A percentile compares a stretch with the other conserved stretches of the same genome.
phyloP scores from a whole-genome alignment of 53 echinoderm and acorn worm genomes.

The Astropecten irregularis region DNA sequence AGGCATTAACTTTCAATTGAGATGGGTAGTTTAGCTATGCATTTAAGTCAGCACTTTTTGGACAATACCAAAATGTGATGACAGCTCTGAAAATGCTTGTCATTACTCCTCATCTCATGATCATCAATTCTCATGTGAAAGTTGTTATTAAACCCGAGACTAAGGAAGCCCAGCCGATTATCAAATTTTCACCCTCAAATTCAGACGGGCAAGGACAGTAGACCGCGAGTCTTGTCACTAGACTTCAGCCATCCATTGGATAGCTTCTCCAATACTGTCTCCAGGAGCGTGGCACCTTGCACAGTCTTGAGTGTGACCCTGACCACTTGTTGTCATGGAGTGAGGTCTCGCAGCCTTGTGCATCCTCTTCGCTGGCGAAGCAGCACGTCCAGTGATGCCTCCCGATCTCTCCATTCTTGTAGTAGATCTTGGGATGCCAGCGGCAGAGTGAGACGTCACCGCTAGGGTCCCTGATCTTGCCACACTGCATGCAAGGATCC shows the following conservation, averaged over 20 bases:
- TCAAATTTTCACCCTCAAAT: neutral
- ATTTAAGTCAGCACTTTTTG: too few relatives aligned
- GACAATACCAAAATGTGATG: too few relatives aligned
- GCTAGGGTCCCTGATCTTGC: slow-evolving; percentile 87
- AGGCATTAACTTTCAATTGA: too few relatives aligned
- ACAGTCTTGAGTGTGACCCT: slow-evolving; percentile 50
- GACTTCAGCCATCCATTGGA: slow-evolving; percentile 33
- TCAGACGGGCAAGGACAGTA: too few relatives aligned
- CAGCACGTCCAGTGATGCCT: slow-evolving; percentile 95
- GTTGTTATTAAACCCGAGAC: too few relatives aligned
- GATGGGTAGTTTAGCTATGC: too few relatives aligned
- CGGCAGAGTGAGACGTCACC: slow-evolving; percentile 95
- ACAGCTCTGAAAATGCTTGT: too few relatives aligned
- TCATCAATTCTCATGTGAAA: too few relatives aligned
- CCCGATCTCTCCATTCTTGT: slow-evolving; percentile 80
- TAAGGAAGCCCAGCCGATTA: neutral
- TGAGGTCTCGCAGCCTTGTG: slow-evolving; percentile 75
- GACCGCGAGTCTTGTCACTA: too few relatives aligned
- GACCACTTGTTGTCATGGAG: slow-evolving; percentile 97
- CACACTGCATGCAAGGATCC: slow-evolving; percentile 98
- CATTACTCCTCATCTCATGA: too few relatives aligned
- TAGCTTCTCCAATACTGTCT: slow-evolving; percentile 59
- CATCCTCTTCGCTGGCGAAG: slow-evolving; percentile 62
- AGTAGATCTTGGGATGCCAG: slow-evolving; percentile 95
- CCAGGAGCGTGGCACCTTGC: slow-evolving; percentile 62